Evolutionary conservation across 2,888 invertebrate species (phyloP), one percentile per base, ranked within the genome.

Genomic region (Torymus tubicola): DNA sequence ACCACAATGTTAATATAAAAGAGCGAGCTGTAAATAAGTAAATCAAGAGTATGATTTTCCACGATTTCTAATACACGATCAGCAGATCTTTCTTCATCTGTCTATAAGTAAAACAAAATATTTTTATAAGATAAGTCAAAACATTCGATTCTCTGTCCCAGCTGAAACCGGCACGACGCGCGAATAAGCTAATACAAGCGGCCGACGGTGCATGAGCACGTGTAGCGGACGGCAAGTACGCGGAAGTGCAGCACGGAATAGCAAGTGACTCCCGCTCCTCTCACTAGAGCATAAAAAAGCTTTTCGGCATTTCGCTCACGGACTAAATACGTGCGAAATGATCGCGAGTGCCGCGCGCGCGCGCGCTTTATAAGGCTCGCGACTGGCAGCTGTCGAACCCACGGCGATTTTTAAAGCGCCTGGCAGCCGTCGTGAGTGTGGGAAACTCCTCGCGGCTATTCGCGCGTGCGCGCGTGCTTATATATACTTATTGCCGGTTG

Each of bases 231-330:
- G 21, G 83, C 89, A 87, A 88, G 88, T 90, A 90, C 89, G 84
- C 90, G 90, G 90, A 90, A 90, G 88, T 88, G 84, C 84, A 84
- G 64, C 84, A 83, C 82, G 76, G 90, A 89, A 90, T 90, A 87
- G 87, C 85, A 89, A 89, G 86, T 85, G 85, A 86, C 87, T 5
- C 31, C 31, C 31, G 31, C 31, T 31, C 5, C 31, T 31, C 31
- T 83, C 82, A 67, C 76, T 55, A 14, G 64, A 53, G 63, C 65
- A 31, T 58, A 42, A 76, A 77, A 77, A 55, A 73, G 42, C 24
- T 68, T 50, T 55, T 88, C 85, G 82, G 85, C 84, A 89, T 82
- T 83, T 84, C 82, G 83, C 86, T 90, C 90, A 90, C 90, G 90
- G 82, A 83, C 86, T 79, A 80, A 80, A 87, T 87, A 90, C 90